Evolutionary conservation across 2,113 vertebrate species (phyloP), one percentile per base, ranked within the genome.

Genomic region (Peromyscus leucopus): DNA sequence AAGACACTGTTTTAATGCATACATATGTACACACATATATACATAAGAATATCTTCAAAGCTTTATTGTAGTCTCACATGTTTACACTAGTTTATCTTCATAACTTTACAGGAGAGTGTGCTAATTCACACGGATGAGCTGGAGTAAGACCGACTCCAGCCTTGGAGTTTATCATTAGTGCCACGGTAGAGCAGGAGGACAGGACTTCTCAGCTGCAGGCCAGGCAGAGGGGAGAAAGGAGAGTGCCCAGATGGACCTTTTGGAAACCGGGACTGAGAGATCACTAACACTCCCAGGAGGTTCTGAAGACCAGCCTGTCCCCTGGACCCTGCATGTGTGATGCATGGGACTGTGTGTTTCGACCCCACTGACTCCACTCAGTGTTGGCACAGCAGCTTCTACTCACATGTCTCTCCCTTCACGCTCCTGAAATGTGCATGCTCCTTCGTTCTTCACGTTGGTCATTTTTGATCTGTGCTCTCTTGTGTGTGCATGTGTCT

Each of bases 321-420:
- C 1, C 0, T 39, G 15, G 42, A 1, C 9, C 28, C 26, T 17
- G 39, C 16, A 1, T 1, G 9, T 24, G 26, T n/a, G 0, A 2
- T 9, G 51, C 61, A 11, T 0, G 10, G 15, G 4, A 39, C n/a
- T 28, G 36, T 24, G 7, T 84, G 24, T 39, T 42, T 13, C 55
- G 28, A n/a, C 39, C 0, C 17, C 42, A 0, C 10, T 28, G 16
- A n/a, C 33, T 2, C 75, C 2, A 1, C 8, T 48, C 2, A 2
- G 51, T 12, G 67, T 46, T 31, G 21, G 36, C 5, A 1, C 0
- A 2, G 11, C 2, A 2, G 42, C 31, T 11, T 15, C 63, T 13
- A 0, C 2, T 31, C 4, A 0, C 1, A 0, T 4, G 2, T 36
- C 48, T 75, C 36, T 19, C 22, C 21, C 5, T n/a, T 74, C 59